phyloP scores from a whole-genome alignment of 2,113 vertebrate species.

The Haliaeetus leucogaster region DNA sequence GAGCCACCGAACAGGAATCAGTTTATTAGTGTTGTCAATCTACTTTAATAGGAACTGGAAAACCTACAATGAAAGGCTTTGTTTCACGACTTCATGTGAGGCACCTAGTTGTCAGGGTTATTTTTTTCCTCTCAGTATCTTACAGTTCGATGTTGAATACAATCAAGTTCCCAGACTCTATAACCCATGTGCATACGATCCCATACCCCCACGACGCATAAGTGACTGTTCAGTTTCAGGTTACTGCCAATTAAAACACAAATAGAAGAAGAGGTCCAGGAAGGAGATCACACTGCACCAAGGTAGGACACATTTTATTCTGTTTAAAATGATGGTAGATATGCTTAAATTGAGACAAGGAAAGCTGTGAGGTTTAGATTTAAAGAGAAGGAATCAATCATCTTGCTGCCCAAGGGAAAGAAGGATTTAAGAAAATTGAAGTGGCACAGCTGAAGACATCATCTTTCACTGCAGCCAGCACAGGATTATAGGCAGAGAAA shows the following conservation, averaged over 20 bases:
- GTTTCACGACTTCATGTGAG: neutral
- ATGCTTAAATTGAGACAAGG: neutral
- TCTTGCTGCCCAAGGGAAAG: neutral
- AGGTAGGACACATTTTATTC: neutral
- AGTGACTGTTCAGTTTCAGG: neutral
- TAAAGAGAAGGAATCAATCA: conserved; percentile 1
- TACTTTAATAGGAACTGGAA: neutral
- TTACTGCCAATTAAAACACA: conserved; percentile 10
- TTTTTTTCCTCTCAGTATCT: neutral
- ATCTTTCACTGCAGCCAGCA: neutral
- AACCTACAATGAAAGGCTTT: neutral
- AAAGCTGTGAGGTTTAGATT: neutral
- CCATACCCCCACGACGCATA: neutral
- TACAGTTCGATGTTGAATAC: neutral
- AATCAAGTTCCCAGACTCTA: neutral
- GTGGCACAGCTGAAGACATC: neutral
- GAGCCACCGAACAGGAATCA: neutral
- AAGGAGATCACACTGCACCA: neutral
- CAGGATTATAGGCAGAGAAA: neutral
- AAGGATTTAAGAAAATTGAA: neutral
- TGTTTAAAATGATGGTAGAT: neutral
- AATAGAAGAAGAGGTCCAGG: neutral
- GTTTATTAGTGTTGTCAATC: neutral
- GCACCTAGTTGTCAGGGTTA: neutral
- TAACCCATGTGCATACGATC: neutral